Base-by-base conservation (phyloP, 2,797 vertebrate genomes). In the Lepus oiostolus region DNA sequence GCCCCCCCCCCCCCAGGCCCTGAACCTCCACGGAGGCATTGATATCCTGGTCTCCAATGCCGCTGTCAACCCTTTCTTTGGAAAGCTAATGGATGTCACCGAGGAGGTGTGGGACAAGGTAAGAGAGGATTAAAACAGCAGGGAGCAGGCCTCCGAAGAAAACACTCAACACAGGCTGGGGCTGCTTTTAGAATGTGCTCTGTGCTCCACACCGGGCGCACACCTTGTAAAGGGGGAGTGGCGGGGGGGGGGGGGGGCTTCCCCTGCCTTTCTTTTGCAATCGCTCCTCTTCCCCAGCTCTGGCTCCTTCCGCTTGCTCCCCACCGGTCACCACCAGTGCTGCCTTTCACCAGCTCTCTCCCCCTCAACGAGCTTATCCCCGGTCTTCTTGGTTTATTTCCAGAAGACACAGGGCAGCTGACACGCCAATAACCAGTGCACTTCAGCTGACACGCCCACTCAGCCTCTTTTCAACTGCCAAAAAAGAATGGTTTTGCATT, bases 51-150 rank as follows among this genome's bases (percentile, higher is more conserved):
- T 99, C 77, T 99, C 99, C 87, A 99, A 99, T 1, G 99, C 99
- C 19, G 99, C 99, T 0, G 98, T 99, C 91, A 99, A 98, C 95
- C 99, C 99, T 8, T 99, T 98, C 96, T 98, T 99, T 93, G 99
- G 99, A 89, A 99, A 96, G 88, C 98, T 99, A 4, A 85, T 99
- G 96, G 99, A 99, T 24, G 98, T 97, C 93, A 98, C 98, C 0
- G 99, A 99, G 91, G 99, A 98, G 0, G 97, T 98, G 32, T 99
- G 99, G 99, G 98, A 99, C 98, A 99, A 99, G 99, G 99, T 99
- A 80, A 87, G 96, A 85, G 28, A n/a, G 14, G 17, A 17, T 77
- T 86, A 32, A 88, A 67, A 28, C 50, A 35, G 70, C 74, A 86
- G 35, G 9, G 38, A 50, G 19, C 5, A 7, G 82, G 54, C 88